Base-by-base conservation (phyloP, 2,888 invertebrate genomes). In the Sussaba pulchella region DNA sequence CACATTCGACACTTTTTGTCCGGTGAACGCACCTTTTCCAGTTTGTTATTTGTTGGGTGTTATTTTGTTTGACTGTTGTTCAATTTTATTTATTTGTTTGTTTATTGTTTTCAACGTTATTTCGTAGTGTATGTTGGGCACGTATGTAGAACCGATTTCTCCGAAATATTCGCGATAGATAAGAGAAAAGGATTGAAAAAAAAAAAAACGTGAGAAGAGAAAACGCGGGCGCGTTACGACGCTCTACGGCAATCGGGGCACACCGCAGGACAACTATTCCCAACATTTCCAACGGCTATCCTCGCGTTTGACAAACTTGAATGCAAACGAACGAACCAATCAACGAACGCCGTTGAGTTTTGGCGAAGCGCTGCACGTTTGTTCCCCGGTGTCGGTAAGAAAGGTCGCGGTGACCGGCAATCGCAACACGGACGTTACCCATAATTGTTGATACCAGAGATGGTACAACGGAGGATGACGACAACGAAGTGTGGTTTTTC, bases 261-360 rank as follows among this genome's bases (percentile, higher is more conserved):
- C 66, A 9, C n/a, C 39, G 61, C 66, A 47, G 66, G 66, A 26
- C 24, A n/a, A n/a, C n/a, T n/a, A n/a, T n/a, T n/a, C n/a, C n/a
- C n/a, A n/a, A n/a, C n/a, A n/a, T n/a, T 67, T 63, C 69, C 82
- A 85, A 85, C 85, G 84, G 85, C 72, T 81, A 69, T 80, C 66
- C 76, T 74, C 47, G 81, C 59, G 82, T 85, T 86, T 84, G 82
- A 85, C 82, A 79, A 80, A 83, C 82, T 84, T 84, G 83, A 85
- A 85, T 74, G 81, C 75, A 66, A 82, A 82, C 84, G 54, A 77
- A 77, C 41, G 21, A 41, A 47, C 86, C 86, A 86, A 85, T 85
- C 81, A 66, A 59, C 71, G 50, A 14, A 1, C 39, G 19, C 52
- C 9, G 21, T 4, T 17, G 5, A 8, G 26, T 41, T 9, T 14